phyloP scores from a whole-genome alignment of 2,113 vertebrate species.

The Thoracochromis brauschi region DNA sequence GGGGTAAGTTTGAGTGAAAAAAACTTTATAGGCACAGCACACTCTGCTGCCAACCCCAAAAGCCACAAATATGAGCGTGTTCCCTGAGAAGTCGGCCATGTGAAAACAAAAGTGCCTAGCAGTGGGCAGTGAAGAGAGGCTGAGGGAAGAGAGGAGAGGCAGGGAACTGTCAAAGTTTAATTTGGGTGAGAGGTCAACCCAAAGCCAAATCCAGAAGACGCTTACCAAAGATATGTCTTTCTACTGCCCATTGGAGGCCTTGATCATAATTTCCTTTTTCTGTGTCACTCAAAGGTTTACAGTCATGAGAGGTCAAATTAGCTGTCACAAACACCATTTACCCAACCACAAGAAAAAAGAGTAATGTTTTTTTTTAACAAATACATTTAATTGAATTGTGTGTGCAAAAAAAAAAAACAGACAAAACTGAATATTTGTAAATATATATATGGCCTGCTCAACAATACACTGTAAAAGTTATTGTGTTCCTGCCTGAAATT shows the following conservation, averaged over 20 bases:
- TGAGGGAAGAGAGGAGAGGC: conserved; percentile 39
- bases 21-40: conserved; percentile 61
- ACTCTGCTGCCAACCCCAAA: conserved; percentile 64
- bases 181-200: conserved; percentile 69
- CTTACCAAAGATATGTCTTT: conserved; percentile 2
- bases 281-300: not conserved
- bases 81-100: conserved; percentile 70
- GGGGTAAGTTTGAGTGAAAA: conserved; percentile 55
- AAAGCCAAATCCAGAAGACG: conserved; percentile 41
- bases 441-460: not conserved
- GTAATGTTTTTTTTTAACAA: not conserved
- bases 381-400: not conserved
- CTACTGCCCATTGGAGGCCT: conserved; percentile 1
- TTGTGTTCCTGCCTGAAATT: not conserved
- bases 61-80: conserved; percentile 74
- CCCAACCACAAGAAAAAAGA: not conserved
- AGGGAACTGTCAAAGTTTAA: conserved; percentile 60
- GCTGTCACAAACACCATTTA: not conserved
- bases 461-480: conserved; percentile 7
- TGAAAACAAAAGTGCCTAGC: conserved; percentile 70
- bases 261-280: not conserved
- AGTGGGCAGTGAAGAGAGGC: conserved; percentile 47
- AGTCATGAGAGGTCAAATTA: not conserved
- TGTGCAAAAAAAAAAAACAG: not conserved
- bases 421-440: conserved; percentile 11